Evolutionary conservation across 1,140 invertebrate species (phyloP).

Genomic region (Cryptotermes secundus): DNA sequence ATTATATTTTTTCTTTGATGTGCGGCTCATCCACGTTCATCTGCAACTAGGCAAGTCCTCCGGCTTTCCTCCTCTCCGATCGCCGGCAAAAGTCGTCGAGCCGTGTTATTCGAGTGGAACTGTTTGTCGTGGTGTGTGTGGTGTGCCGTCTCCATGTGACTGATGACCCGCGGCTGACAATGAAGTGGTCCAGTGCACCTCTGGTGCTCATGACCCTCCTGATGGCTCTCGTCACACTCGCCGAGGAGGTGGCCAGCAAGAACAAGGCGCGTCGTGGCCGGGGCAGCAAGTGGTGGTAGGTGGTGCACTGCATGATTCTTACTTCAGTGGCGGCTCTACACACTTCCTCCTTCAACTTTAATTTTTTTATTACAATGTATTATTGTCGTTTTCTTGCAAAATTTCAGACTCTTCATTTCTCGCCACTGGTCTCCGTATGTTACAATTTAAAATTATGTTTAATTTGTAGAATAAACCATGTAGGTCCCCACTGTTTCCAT

Average conservation of each 20-base stretch:
- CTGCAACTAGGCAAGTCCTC: too few relatives aligned
- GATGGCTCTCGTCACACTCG: slow-evolving; percentile 35
- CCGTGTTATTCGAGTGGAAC: not conserved
- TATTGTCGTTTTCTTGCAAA: too few relatives aligned
- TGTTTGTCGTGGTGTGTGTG: not conserved
- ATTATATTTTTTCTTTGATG: too few relatives aligned
- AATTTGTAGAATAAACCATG: too few relatives aligned
- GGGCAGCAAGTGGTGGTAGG: slow-evolving; percentile 48
- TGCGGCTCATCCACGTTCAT: too few relatives aligned
- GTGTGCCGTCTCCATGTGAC: not conserved
- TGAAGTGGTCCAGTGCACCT: slow-evolving; percentile 34
- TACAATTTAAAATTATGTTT: too few relatives aligned
- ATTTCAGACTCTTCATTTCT: too few relatives aligned
- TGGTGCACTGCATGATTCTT: slow-evolving; percentile 10
- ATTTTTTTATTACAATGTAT: not conserved
- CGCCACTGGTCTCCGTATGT: too few relatives aligned
- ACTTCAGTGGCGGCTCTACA: not conserved
- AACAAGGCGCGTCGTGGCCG: slow-evolving; percentile 40
- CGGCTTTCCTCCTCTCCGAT: too few relatives aligned
- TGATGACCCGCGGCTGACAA: slow-evolving; percentile 17
- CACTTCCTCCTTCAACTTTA: not conserved
- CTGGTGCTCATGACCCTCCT: slow-evolving; percentile 37
- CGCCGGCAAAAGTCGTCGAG: too few relatives aligned
- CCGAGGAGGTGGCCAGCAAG: slow-evolving; percentile 34
- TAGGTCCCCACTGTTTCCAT: too few relatives aligned